Base-by-base conservation (phyloP, 2,113 vertebrate species). In the Lathamus discolor region DNA sequence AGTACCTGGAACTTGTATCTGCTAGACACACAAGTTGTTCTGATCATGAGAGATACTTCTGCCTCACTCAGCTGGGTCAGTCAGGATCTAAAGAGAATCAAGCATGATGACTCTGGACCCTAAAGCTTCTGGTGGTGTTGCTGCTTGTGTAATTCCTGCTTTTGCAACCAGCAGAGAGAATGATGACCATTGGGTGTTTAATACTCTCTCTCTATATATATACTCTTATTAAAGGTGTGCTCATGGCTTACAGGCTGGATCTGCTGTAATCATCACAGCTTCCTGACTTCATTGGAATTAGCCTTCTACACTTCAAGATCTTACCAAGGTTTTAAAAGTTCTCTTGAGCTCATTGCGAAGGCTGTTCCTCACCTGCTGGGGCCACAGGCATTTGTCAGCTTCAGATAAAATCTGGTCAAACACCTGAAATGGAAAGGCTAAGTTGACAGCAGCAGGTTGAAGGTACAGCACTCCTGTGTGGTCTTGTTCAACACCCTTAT, bases 381-480 rank as follows among this genome's bases (percentile, higher is more conserved):
- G 31, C 63, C 66, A 9, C 20, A 37, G 37, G 7, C 2, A 0
- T 10, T 33, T 69, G 54, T 64, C 62, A 68, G 0, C 39, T 39
- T 28, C 49, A 49, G 51, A 43, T 51, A 51, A 55, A 75, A 48
- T 61, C 29, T 48, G 52, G 43, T 37, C 52, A 43, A 27, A 55
- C 27, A 13, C 48, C 48, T 64, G 48, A 61, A 77, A 41, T 3
- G 17, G 51, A 41, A 74, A 70, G 33, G 54, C 35, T 69, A 22
- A 72, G 13, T 1, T 35, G 43, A 29, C 49, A 66, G 70, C 55
- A 57, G 52, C 3, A 39, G 39, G 39, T 39, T 39, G 63, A 28
- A 43, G n/a, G 46, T 20, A 17, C 43, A 63, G 46, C n/a, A 2
- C 13, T n/a, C 57, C 31, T 84, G 25, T 4, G 1, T 1, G 13